Conservation (phyloP, 2,113 vertebrate species). For the Nesoenas mayeri region DNA sequence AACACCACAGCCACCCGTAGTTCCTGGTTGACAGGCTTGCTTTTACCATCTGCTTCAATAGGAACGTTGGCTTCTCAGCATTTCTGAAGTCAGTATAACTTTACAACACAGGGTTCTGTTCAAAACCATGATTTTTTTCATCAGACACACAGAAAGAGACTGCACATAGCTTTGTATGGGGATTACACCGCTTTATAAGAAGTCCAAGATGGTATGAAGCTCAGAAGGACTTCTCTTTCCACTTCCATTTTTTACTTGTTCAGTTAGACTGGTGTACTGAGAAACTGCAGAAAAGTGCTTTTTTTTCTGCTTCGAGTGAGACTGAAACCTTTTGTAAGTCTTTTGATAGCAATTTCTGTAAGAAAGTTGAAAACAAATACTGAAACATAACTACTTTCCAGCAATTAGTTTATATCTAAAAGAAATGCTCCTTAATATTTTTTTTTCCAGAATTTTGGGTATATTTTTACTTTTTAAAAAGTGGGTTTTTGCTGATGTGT, state of each 20-base stretch:
- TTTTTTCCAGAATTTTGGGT: not conserved
- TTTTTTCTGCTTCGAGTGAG: not conserved
- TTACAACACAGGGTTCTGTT: not conserved
- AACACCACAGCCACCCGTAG: not conserved
- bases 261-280: not conserved
- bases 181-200: not conserved
- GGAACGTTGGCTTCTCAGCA: not conserved
- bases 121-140: not conserved
- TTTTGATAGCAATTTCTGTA: not conserved
- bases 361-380: not conserved
- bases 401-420: not conserved
- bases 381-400: not conserved
- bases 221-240: not conserved
- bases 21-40: not conserved
- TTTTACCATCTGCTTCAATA: not conserved
- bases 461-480: not conserved
- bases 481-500: not conserved
- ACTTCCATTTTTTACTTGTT: not conserved
- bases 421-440: not conserved
- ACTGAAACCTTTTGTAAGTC: not conserved
- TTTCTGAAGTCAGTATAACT: not conserved
- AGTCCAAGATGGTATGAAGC: not conserved
- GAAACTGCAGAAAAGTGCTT: not conserved
- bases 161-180: not conserved
- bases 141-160: not conserved